phyloP scores from a whole-genome alignment of 2,888 invertebrate species.

The Melinaea menophilus region DNA sequence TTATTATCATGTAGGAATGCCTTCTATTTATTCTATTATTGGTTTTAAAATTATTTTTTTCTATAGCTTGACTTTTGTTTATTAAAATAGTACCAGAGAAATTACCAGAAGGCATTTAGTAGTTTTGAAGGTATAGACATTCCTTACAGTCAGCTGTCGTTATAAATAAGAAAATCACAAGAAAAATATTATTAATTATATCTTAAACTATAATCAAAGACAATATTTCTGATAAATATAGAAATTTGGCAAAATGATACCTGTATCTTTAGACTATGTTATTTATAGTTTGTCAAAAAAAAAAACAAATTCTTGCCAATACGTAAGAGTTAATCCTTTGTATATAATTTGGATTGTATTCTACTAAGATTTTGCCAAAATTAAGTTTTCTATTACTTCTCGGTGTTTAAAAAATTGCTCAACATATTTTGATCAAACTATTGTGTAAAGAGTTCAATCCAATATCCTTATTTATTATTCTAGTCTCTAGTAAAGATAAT shows the following conservation, averaged over 20 bases:
- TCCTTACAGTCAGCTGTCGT: no score
- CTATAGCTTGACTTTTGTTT: no score
- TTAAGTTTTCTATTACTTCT: neutral
- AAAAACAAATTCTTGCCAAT: constrained; percentile 56
- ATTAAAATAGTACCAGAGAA: no score
- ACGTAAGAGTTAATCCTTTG: constrained; percentile 21
- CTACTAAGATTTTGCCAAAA: neutral
- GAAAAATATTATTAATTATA: no score
- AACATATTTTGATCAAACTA: constrained; percentile 3
- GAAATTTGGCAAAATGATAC: no score
- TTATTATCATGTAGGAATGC: constrained; percentile 2
- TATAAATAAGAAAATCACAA: no score
- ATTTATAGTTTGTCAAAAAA: constrained; percentile 48
- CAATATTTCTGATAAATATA: no score
- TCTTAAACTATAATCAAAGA: no score
- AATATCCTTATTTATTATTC: constrained; percentile 49
- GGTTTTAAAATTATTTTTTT: neutral
- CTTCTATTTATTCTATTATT: constrained; percentile 4
- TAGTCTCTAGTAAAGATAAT: constrained; percentile 71
- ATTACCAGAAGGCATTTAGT: no score
- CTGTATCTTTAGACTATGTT: neutral
- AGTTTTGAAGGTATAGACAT: no score
- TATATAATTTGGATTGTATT: constrained; percentile 4
- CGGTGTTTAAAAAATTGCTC: neutral
- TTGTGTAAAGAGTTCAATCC: constrained; percentile 5